These are phyloP conservation scores for Caenorhabditis plicata DNA, from an alignment of 2,888 invertebrate species.

Conservation along the genomic window DNA sequence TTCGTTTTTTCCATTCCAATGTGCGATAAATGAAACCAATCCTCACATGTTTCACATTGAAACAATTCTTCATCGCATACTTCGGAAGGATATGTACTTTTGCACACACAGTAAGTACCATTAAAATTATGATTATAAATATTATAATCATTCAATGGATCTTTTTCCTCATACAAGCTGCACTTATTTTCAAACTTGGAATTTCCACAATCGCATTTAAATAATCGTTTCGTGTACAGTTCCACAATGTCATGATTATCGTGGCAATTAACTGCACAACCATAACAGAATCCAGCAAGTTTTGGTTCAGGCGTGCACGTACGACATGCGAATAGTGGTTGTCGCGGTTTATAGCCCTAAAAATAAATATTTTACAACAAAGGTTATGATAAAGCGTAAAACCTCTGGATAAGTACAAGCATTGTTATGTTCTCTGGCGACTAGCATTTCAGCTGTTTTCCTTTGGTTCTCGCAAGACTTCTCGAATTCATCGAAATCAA, in stretches of 20 bases:
- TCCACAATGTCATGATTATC: conserved; percentile 92
- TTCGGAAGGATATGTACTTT: conserved; percentile 90
- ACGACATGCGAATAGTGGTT: conserved; percentile 89
- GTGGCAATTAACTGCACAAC: conserved; percentile 90
- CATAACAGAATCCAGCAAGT: conserved; percentile 76
- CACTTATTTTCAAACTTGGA: conserved; percentile 73
- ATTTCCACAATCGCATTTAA: conserved; percentile 60
- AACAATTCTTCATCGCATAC: conserved; percentile 84
- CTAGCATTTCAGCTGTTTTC: conserved; percentile 19
- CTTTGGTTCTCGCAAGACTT: conserved; percentile 9
- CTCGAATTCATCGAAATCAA: conserved; percentile 23
- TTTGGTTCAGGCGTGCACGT: conserved; percentile 75
- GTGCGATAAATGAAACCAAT: conserved; percentile 82
- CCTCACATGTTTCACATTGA: conserved; percentile 93
- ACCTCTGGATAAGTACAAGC: conserved; percentile 63
- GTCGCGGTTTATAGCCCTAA: conserved; percentile 86
- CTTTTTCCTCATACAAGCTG: conserved; percentile 69
- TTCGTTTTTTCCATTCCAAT: conserved; percentile 4
- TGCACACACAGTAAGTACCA: conserved; percentile 87
- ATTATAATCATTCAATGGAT: conserved; percentile 75
- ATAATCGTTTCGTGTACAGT: conserved; percentile 82
- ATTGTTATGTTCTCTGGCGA: conserved; percentile 28
- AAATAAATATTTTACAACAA: background rate
- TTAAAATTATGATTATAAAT: conserved; percentile 77
- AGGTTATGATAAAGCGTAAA: background rate